Conservation (phyloP, 2,797 vertebrate species). For the Chloroceryle inda region DNA sequence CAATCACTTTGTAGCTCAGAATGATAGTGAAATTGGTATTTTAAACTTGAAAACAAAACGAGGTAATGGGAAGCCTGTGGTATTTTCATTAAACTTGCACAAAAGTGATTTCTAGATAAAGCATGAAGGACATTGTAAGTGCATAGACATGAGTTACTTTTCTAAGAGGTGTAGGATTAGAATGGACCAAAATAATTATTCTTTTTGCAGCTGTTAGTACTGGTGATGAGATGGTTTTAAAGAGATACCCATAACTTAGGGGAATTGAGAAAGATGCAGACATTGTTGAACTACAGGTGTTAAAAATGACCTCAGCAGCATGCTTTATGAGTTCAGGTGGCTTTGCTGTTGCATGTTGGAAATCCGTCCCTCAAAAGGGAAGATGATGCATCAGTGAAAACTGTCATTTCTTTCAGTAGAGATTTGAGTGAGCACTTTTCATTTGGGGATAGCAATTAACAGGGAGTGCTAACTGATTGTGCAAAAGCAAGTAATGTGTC, state of each 20-base stretch:
- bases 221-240: not conserved
- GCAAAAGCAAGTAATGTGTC: not conserved
- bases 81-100: not conserved
- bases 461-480: not conserved
- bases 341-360: not conserved
- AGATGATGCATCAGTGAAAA: not conserved
- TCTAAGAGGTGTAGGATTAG: not conserved
- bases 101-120: not conserved
- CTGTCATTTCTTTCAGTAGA: rapidly evolving
- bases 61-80: not conserved
- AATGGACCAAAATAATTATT: not conserved
- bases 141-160: not conserved
- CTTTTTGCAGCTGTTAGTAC: not conserved
- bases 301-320: not conserved
- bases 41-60: not conserved
- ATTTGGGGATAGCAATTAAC: not conserved
- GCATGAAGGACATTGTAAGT: not conserved
- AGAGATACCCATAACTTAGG: rapidly evolving
- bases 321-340: not conserved
- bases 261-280: not conserved
- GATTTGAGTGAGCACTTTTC: not conserved
- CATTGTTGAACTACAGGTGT: not conserved
- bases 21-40: not conserved
- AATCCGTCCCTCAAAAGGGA: not conserved
- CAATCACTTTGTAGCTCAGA: not conserved